phyloP scores from a whole-genome alignment of 2,888 invertebrate species.

The Pachymerium ferrugineum region DNA sequence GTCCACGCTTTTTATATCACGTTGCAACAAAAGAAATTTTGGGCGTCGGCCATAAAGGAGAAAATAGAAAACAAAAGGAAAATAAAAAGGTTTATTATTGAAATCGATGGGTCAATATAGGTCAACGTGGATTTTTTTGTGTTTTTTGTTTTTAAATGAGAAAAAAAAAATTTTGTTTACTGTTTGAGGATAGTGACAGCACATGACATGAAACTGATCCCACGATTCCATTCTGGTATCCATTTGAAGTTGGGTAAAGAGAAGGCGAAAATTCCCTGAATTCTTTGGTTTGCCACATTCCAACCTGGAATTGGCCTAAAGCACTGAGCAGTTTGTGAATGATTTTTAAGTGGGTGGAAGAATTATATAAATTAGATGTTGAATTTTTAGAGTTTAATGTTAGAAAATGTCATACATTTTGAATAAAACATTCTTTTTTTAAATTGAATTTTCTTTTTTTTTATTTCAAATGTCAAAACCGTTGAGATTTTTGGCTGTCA shows the following conservation, averaged over 20 bases:
- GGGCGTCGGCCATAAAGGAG: not conserved
- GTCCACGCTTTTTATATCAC: not conserved
- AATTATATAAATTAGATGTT: not conserved
- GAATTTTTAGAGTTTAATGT: too few species aligned
- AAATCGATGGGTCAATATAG: not conserved
- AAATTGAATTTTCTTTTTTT: too few species aligned
- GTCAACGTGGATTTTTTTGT: not conserved
- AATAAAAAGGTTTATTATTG: not conserved
- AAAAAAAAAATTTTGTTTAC: not conserved
- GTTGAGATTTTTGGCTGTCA: too few species aligned
- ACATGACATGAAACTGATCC: too few species aligned
- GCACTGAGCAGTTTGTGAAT: not conserved
- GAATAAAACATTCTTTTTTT: too few species aligned
- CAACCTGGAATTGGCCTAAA: not conserved
- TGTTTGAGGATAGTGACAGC: too few species aligned
- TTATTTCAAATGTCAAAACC: too few species aligned
- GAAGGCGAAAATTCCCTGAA: not conserved
- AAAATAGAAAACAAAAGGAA: not conserved
- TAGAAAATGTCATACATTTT: too few species aligned
- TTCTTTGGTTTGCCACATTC: conserved; percentile 2
- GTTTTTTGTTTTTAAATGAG: too few species aligned
- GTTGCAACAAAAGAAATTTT: not conserved
- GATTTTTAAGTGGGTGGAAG: not conserved
- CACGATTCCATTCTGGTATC: not conserved
- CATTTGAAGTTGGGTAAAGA: not conserved